Evolutionary conservation across 2,113 vertebrate species (phyloP).

Genomic region (Megalops atlanticus): DNA sequence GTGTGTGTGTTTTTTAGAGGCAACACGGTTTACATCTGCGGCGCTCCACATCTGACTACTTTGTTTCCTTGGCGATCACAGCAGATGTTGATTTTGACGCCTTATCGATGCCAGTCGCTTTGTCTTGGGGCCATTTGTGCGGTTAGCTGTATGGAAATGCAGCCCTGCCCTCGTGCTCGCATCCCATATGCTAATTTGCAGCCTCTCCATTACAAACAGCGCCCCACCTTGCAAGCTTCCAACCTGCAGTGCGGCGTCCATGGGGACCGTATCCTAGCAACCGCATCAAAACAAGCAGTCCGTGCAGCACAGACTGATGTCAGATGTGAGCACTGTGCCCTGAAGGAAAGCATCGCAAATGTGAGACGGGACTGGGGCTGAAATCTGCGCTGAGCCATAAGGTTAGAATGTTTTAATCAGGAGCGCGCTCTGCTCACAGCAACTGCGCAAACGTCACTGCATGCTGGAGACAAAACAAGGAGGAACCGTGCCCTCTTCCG

Average conservation of each 20-base stretch:
- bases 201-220: not conserved
- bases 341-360: not conserved
- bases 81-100: not conserved
- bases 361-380: not conserved
- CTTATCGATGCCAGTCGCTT: not conserved
- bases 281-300: not conserved
- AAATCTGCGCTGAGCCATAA: not conserved
- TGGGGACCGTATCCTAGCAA: not conserved
- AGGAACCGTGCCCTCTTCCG: not conserved
- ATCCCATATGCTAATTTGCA: not conserved
- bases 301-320: not conserved
- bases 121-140: not conserved
- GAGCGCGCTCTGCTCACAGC: not conserved
- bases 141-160: not conserved
- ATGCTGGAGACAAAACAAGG: not conserved
- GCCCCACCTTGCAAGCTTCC: not conserved
- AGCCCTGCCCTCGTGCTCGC: not conserved
- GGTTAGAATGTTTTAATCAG: not conserved
- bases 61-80: constrained; percentile 16
- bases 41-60: not conserved
- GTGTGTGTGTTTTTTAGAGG: not conserved
- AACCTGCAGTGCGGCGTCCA: not conserved
- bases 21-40: not conserved
- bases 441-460: not conserved
- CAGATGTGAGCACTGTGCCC: constrained; percentile 10